Evolutionary conservation across 2,888 invertebrate species (phyloP), one percentile per base, ranked within the genome.

Genomic region (Parthenolecanium corni): DNA sequence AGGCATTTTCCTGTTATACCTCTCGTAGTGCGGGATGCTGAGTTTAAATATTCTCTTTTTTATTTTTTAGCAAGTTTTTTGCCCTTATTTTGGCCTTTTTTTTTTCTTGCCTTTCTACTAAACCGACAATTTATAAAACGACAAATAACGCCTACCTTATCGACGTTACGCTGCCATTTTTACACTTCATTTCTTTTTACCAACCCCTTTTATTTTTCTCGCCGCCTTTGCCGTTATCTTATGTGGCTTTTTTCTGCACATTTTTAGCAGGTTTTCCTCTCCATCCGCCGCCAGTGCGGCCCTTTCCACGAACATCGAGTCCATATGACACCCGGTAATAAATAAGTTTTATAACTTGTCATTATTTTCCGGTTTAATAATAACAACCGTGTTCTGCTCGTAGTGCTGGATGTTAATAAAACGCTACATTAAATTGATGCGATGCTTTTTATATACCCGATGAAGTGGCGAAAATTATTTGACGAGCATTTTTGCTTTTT

Each of bases 331-430:
- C 54, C 54, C 4, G 21, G 38, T 36, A 38, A 54, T 54, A 54
- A 54, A 54, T 54, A 54, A 54, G 23, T 54, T 54, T 54, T 54
- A 54, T 54, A 54, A 54, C 54, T 40, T 40, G 40, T 42, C 54
- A 54, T 54, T 54, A 54, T 54, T 31, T 31, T 54, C 54, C 40
- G 42, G 42, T 54, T 54, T 54, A 54, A 54, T 54, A 54, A 54
- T 54, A 54, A 52, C 52, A 40, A 31, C 31, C 31, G 31, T 31
- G 31, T 31, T 31, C 31, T 31, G 31, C 31, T 31, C 31, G 31
- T 31, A 40, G 40, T 42, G 24, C 40, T 54, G 24, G 54, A 54
- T 40, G 42, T 54, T 54, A 54, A 54, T 54, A 54, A 54, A 54
- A 54, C 40, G 54, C 40, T 40, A 54, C 54, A 54, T 54, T 54